phyloP scores from a whole-genome alignment of 2,113 vertebrate genomes.

The Falco punctatus region DNA sequence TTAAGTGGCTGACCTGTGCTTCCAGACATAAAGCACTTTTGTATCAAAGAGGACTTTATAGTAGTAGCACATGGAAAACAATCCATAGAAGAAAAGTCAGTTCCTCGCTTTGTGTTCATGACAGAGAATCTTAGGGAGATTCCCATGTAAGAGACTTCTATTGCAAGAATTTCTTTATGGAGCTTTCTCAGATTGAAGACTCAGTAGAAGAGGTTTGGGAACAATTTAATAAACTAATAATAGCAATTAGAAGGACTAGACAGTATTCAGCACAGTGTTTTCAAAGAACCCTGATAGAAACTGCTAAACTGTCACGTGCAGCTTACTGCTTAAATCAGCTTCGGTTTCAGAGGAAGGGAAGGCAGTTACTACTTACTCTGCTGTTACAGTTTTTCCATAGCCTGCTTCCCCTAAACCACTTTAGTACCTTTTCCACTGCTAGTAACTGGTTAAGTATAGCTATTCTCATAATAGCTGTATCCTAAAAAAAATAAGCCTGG shows the following conservation, averaged over 20 bases:
- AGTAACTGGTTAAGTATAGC: not conserved
- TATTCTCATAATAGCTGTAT: not conserved
- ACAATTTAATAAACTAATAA: conserved; percentile 7
- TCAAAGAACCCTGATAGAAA: not conserved
- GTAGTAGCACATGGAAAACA: not conserved
- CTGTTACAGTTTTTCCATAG: not conserved
- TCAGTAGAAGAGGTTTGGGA: not conserved
- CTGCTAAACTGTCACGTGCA: not conserved
- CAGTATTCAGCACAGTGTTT: not conserved
- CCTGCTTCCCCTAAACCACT: not conserved
- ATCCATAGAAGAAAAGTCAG: not conserved
- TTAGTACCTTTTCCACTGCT: not conserved
- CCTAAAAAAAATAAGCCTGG: not conserved
- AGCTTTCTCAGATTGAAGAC: not conserved
- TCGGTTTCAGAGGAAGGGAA: not conserved
- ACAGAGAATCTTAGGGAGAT: not conserved
- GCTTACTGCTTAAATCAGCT: not conserved
- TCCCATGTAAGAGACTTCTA: not conserved
- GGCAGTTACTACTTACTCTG: not conserved
- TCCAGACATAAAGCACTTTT: not conserved
- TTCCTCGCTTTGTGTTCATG: not conserved
- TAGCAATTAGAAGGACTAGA: conserved; percentile 2
- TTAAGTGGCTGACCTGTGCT: not conserved
- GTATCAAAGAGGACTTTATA: not conserved
- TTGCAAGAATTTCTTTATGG: not conserved